Evolutionary conservation across 2,113 vertebrate species (phyloP), one percentile per base, ranked within the genome.

Genomic region (Nothobranchius furzeri): DNA sequence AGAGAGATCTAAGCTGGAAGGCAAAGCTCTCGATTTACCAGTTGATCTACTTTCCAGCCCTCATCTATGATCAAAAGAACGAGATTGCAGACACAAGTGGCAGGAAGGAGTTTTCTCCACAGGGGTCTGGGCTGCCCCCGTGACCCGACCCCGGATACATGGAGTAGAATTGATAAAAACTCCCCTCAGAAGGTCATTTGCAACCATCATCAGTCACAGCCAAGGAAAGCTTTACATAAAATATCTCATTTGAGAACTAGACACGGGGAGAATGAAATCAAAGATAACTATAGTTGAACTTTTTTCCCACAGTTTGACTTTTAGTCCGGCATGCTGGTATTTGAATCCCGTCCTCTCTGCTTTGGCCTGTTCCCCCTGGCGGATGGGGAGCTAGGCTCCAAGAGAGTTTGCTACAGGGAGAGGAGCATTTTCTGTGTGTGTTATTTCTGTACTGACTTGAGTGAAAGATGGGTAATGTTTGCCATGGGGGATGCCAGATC

Each of bases 371-470:
- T 40, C 9, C 13, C 53, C 24, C 46, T 46, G 56, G 30, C 46
- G 17, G 24, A 10, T 40, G 14, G 54, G 51, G 55, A 20, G 45
- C 45, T 24, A 9, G 13, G 55, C 47, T 60, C 59, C 48, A 12
- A 46, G 47, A 37, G 37, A 42, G 50, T 63, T 63, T 35, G 10
- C 40, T 17, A 12, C 9, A 7, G 46, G 48, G 30, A 17, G 3
- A 1, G 2, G 9, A 20, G 8, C 30, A 65, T 50, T 50, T 62
- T 25, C 12, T 3, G 10, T 37, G 64, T 15, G 53, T 64, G 53
- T 52, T 53, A 54, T 70, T 73, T 73, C 40, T 46, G 40, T 55
- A 30, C 37, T 40, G 25, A 48, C 8, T 5, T 72, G 20, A 66
- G 12, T 50, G 17, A 58, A 52, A 57, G 20, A 64, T 61, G 36